A percentile compares a stretch with the other conserved stretches of the same genome.
Evolutionary conservation across 2,113 vertebrate species (phyloP).

Genomic region (Chamaea fasciata): DNA sequence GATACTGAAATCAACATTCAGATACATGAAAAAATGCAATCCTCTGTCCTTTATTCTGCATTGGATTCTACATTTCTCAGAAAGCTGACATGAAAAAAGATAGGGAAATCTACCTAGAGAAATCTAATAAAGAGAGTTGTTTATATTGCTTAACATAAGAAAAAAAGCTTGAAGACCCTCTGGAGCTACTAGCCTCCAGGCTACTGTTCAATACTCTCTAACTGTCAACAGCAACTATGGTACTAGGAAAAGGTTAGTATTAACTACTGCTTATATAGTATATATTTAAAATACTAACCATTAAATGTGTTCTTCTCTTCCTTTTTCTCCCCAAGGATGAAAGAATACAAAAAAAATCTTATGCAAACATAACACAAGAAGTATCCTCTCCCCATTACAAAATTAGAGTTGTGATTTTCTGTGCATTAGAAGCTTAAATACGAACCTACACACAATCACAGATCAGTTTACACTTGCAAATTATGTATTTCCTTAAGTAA

Average conservation of each 20-base stretch:
- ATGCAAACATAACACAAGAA: neutral
- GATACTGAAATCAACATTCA: neutral
- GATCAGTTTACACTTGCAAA: neutral
- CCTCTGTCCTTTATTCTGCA: neutral
- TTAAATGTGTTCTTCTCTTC: neutral
- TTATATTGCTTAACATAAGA: neutral
- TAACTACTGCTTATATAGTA: neutral
- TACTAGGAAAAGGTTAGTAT: neutral
- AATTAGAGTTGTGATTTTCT: neutral
- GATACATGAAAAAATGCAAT: neutral
- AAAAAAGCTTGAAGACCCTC: neutral
- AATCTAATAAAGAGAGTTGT: neutral
- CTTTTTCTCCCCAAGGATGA: neutral
- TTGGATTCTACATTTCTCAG: neutral
- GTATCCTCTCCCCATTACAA: neutral
- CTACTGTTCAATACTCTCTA: neutral
- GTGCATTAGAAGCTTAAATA: neutral
- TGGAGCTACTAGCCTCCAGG: neutral
- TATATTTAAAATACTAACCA: neutral
- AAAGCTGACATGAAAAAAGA: neutral
- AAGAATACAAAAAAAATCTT: neutral
- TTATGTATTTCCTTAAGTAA: neutral
- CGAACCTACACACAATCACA: neutral
- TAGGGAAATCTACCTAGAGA: neutral
- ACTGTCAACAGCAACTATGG: neutral